Evolutionary conservation across 2,888 invertebrate genomes (phyloP), one percentile per base, ranked within the genome.

Genomic region (Liodrosophila aerea): DNA sequence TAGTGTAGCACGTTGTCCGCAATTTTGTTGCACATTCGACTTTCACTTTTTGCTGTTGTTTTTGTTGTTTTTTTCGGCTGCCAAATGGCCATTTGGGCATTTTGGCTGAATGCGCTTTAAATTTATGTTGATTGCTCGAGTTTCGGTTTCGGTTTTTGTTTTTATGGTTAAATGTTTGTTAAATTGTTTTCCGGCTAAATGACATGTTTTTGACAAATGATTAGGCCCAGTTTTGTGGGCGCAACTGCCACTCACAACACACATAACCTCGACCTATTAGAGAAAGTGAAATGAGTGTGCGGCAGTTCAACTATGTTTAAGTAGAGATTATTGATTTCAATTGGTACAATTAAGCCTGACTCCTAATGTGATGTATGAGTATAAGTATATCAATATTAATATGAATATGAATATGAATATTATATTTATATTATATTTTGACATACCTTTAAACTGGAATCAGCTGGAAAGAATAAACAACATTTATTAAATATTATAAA

Each of bases 171-270:
- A 76, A 80, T 82, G 85, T 77, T 76, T 77, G 85, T 81, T 84
- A 81, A 82, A 82, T 84, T 84, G 81, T 83, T 86, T 81, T 81
- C 85, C 85, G 73, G 57, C 62, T 43, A 67, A 82, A 70, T 82
- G 78, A 82, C 86, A 84, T 77, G 76, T 74, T 74, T 73, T 84
- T 81, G 81, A 82, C 81, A 82, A 82, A 82, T 82, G 86, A 82
- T 77, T 73, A 65, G 66, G 34, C 62, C 50, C 11, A 49, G 44
- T 52, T 61, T 41, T 66, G 52, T 31, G 57, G 57, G 44, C 47
- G 52, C 39, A 51, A 30, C 13, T 33, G 22, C 37, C 36, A 22
- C 22, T 22, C 37, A 37, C 11, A 27, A 22, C 22, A 4, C 37
- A 37, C 11, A 27, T 54, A 67, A 67, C 68, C 66, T 61, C 73